Base-by-base conservation (phyloP, 2,797 vertebrate species). In the Chanos chanos region DNA sequence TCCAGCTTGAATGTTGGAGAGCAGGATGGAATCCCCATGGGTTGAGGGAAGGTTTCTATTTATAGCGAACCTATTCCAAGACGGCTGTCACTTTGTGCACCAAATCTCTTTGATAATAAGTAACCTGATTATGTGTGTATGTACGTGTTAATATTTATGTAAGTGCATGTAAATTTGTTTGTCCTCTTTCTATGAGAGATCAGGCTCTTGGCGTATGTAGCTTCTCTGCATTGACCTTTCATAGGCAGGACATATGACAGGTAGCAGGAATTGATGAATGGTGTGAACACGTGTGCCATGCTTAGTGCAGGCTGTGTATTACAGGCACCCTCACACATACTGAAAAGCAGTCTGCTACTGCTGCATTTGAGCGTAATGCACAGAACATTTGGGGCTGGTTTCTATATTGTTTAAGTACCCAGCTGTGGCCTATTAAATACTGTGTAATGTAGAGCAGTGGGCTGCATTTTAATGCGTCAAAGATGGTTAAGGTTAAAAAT, bases 21-120 rank as follows among this genome's bases (percentile, higher is more conserved):
- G 77, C 74, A 77, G 66, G 70, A 79, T 71, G 74, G 81, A 77
- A 83, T 79, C 75, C 74, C 78, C 33, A 1, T 3, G 65, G 69
- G 73, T 77, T 71, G 63, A 78, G 61, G 68, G 74, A 65, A 54
- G 36, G 10, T n/a, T 49, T 61, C 81, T 87, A 88, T 89, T 84
- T 86, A 80, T 86, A 86, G 83, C 58, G 55, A 54, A 63, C 53
- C 40, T 59, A 34, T 44, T 81, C 27, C 70, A 61, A 76, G 61
- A 80, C 61, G 68, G 64, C 25, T 68, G 49, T 57, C 34, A 45
- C 22, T 39, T n/a, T n/a, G 33, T 12, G 41, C 60, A 47, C 18
- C 24, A 25, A 37, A 18, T 2, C n/a, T 9, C 19, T 33, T 18
- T 24, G 12, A 37, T 33, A 36, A 45, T 48, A 27, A 13, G 40